A percentile compares a stretch with the other conserved stretches of the same genome.
These are phyloP conservation scores for Amphimallon solstitiale DNA, from an alignment of 2,888 invertebrate genomes.

Conservation along the genomic window DNA sequence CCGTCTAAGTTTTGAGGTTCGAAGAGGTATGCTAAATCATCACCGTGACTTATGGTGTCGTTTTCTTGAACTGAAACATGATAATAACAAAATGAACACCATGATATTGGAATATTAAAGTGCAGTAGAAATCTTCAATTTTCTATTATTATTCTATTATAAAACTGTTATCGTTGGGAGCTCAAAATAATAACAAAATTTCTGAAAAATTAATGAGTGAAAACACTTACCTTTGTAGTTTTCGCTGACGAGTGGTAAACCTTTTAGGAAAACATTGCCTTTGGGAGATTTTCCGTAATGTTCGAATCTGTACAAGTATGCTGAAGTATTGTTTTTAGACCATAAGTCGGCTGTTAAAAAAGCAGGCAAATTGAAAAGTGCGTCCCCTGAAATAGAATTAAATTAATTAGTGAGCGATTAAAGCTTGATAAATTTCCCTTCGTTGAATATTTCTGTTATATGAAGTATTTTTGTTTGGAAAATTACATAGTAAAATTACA, in stretches of 20 bases:
- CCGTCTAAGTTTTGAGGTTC: conserved; percentile 73
- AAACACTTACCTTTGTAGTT: conserved; percentile 44
- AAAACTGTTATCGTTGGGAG: too few relatives aligned
- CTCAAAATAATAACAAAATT: not conserved
- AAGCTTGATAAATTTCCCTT: too few relatives aligned
- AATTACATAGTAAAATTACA: too few relatives aligned
- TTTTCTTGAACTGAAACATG: conserved; percentile 44
- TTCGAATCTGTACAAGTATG: conserved; percentile 81
- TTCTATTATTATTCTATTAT: too few relatives aligned
- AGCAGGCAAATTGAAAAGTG: conserved; percentile 80
- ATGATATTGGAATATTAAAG: too few relatives aligned
- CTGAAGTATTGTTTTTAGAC: conserved; percentile 70
- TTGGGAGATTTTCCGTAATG: conserved; percentile 72
- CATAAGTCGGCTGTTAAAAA: conserved; percentile 77
- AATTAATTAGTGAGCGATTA: too few relatives aligned
- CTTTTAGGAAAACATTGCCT: conserved; percentile 73
- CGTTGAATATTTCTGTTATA: too few relatives aligned
- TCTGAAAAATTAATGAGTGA: not conserved
- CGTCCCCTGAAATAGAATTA: conserved; percentile 74
- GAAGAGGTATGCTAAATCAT: conserved; percentile 78
- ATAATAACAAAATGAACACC: too few relatives aligned
- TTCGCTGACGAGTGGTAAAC: conserved; percentile 71
- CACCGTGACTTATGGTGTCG: conserved; percentile 72
- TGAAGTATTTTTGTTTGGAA: too few relatives aligned
- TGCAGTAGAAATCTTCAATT: too few relatives aligned